Conservation (phyloP, 2,888 invertebrate genomes). For the Platycheirus albimanus region DNA sequence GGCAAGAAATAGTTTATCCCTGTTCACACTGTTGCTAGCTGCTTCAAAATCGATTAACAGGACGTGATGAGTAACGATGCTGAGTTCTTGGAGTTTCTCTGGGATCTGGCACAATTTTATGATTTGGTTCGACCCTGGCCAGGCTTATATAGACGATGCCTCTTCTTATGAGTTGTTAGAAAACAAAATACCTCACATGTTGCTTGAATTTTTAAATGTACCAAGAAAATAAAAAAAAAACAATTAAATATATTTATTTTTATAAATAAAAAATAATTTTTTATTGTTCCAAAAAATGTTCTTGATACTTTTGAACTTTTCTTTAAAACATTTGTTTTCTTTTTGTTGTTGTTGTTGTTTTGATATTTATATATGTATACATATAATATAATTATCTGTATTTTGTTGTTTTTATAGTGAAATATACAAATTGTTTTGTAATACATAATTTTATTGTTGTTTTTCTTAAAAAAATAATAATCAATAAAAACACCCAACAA, state of each 20-base stretch:
- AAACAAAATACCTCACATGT: too few species aligned
- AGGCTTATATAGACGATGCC: too few species aligned
- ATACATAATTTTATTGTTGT: constrained; percentile 64
- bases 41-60: too few species aligned
- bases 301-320: constrained; percentile 73
- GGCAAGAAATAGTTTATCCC: too few species aligned
- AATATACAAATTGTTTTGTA: constrained; percentile 73
- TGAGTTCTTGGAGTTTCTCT: too few species aligned
- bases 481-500: constrained; percentile 73
- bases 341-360: too few species aligned
- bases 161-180: too few species aligned
- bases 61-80: too few species aligned
- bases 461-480: constrained; percentile 74
- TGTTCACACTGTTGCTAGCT: too few species aligned
- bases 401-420: constrained; percentile 69
- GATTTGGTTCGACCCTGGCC: too few species aligned
- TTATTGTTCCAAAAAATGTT: constrained; percentile 74
- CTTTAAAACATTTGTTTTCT: constrained; percentile 57
- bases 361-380: constrained; percentile 72
- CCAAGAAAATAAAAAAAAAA: constrained; percentile 7
- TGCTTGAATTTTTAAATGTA: too few species aligned
- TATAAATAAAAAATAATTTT: constrained; percentile 74
- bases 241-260: constrained; percentile 52
- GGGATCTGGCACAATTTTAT: too few species aligned
- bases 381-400: constrained; percentile 70